Evolutionary conservation across 1,140 invertebrate species (phyloP), one percentile per base, ranked within the genome.

Genomic region (Drosophila eugracilis): DNA sequence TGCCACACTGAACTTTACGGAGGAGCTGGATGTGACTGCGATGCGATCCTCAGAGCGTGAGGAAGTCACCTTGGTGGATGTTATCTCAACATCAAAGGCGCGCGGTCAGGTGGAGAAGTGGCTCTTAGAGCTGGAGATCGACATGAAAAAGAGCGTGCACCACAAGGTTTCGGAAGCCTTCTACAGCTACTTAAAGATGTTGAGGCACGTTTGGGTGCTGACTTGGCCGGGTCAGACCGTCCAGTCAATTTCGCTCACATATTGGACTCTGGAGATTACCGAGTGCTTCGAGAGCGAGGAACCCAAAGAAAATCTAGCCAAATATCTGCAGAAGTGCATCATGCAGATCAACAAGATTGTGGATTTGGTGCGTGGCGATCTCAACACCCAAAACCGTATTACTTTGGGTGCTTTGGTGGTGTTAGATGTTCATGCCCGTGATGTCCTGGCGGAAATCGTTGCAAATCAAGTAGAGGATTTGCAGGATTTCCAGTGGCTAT

Each of bases 31-130:
- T 62, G 96, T 99, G 2, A 98, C 96, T 0, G 94, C 96, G 32
- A 98, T 99, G 95, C 95, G 94, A 86, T 98, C 97, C 4, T 96
- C 95, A 54, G 97, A 99, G 49, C 80, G 84, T n/a, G 98, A 99
- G 92, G 92, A 95, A 24, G 95, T 99, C 12, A 80, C 92, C 17
- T 92, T 99, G 1, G 95, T 95, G 12, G 94, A 96, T 44, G 92
- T 95, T 4, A 98, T 99, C 67, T 96, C 96, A 44, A 99, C 98
- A 0, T 94, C 94, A 2, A 95, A 95, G 55, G 97, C 98, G n/a
- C 93, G 97, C 83, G 98, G 98, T 49, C 97, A 98, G 92, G 98
- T 99, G 0, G 98, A 99, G 92, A 99, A 98, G 93, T 99, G 98
- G 98, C 93, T 99, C 2, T 91, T 97, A 1, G 96, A 99, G 85